Base-by-base conservation (phyloP, 2,797 vertebrate species). In the Sebastes oblongus region DNA sequence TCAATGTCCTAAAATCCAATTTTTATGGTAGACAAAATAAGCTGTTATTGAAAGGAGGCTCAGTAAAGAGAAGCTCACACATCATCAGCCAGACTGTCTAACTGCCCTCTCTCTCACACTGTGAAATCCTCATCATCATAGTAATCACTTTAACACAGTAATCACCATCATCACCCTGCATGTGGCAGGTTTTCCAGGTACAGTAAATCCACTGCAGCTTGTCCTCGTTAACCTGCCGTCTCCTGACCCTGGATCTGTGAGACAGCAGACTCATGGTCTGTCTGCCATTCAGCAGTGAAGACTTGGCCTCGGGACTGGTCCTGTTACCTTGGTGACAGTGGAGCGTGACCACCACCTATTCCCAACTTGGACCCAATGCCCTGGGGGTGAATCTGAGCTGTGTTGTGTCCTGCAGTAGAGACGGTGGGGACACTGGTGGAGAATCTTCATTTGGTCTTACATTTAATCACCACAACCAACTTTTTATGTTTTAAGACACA, bases 291-390 rank as follows among this genome's bases (percentile, higher is more conserved):
- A 90, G 66, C 75, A 62, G 50, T 84, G 85, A 93, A 86, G 66
- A 30, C 36, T 89, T 82, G 91, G 84, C 89, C 84, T 58, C 25
- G n/a, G 74, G 78, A 84, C 84, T 10, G 50, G 71, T 79, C 68
- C 78, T 6, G 91, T 93, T 90, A 74, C 92, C 89, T 83, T 90
- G 90, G 90, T 76, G 85, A 95, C 84, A 52, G 70, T 39, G 62
- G 52, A 82, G 89, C 68, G 8, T 86, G 68, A 87, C 75, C 66
- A 77, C 68, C 76, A 66, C 61, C 68, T 58, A 72, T 70, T 72
- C 39, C 32, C 46, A 75, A 9, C 46, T 74, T 79, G 77, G 75
- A 88, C 84, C 72, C 65, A 0, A 59, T 73, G 66, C 60, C 52
- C 74, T 62, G 20, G n/a, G 30, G 39, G 60, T 54, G 72, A 82